Conservation (phyloP, 2,888 invertebrate species). For the Caenorhabditis angaria region DNA sequence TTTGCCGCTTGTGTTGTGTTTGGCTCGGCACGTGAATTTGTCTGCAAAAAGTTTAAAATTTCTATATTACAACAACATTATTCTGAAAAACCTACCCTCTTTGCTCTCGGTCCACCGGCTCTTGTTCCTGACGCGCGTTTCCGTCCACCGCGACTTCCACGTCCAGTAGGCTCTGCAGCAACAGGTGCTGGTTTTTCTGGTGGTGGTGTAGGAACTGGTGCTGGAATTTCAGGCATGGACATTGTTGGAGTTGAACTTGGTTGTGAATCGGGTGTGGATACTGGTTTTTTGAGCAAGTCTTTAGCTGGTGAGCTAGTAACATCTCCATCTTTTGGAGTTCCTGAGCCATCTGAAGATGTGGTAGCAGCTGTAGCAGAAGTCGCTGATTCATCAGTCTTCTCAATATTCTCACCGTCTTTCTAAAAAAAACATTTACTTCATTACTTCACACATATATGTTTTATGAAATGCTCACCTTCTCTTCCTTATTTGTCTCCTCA, state of each 20-base stretch:
- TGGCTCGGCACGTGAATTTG: conserved; percentile 21
- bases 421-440: not conserved
- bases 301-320: not conserved
- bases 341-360: conserved; percentile 6
- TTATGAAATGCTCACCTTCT: conserved; percentile 10
- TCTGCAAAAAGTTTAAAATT: conserved; percentile 5
- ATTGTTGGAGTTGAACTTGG: conserved; percentile 13
- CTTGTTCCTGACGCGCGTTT: conserved; percentile 32
- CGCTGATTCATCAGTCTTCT: not conserved
- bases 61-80: not conserved
- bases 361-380: not conserved
- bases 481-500: conserved; percentile 14
- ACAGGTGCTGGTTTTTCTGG: conserved; percentile 30
- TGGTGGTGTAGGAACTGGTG: not conserved
- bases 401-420: not conserved
- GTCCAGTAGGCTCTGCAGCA: conserved; percentile 18
- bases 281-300: not conserved
- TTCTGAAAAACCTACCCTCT: conserved; percentile 9
- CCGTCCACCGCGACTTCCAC: conserved; percentile 36
- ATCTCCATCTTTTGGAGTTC: conserved; percentile 9
- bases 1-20: conserved; percentile 5
- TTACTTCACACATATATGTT: too few species aligned
- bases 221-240: not conserved
- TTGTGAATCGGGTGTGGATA: not conserved
- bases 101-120: conserved; percentile 33